These are phyloP conservation scores for Platycheirus albimanus DNA, from an alignment of 2,888 invertebrate species.

Conservation along the genomic window DNA sequence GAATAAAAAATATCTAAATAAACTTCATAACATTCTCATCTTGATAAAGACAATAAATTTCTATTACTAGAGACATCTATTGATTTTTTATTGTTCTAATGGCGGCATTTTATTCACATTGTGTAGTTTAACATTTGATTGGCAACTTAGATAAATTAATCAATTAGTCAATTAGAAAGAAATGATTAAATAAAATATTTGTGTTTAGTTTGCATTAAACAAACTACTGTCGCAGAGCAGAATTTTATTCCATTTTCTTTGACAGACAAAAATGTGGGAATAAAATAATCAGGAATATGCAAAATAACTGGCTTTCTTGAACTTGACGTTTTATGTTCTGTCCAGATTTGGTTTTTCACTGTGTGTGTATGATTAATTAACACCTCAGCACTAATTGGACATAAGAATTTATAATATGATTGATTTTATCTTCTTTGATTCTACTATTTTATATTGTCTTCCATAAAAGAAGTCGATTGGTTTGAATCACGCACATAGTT, in stretches of 20 bases:
- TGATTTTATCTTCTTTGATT: constrained; percentile 34
- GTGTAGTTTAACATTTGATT: neutral
- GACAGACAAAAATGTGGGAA: neutral
- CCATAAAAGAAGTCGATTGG: neutral
- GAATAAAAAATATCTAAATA: neutral
- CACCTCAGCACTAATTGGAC: constrained; percentile 59
- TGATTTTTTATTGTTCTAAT: neutral
- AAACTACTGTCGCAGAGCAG: neutral
- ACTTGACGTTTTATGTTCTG: neutral
- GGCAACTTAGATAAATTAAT: constrained; percentile 11
- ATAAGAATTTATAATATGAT: constrained; percentile 62
- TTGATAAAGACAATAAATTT: neutral
- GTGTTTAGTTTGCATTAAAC: neutral
- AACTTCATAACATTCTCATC: neutral
- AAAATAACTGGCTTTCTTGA: constrained; percentile 7
- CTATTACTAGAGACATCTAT: neutral
- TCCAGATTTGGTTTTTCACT: neutral
- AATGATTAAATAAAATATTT: neutral
- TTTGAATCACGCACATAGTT: constrained; percentile 33
- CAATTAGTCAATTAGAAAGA: constrained; percentile 5
- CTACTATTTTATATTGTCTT: neutral
- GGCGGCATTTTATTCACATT: neutral
- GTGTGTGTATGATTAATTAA: constrained; percentile 48
- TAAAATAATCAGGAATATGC: neutral
- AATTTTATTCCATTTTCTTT: neutral